phyloP scores from a whole-genome alignment of 2,888 invertebrate species.

The Microplitis deprimator region DNA sequence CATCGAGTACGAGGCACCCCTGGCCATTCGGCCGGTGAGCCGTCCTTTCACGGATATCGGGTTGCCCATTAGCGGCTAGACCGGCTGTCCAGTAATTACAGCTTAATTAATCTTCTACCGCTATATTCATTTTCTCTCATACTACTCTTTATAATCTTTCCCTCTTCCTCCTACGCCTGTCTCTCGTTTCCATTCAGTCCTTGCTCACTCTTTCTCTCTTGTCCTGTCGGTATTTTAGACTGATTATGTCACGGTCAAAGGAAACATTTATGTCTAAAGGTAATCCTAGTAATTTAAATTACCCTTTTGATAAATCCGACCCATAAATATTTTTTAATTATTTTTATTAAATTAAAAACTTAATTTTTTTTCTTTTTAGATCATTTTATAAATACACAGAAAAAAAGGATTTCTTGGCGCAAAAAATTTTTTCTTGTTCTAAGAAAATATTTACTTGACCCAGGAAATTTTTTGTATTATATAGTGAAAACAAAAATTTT shows the following conservation, averaged over 20 bases:
- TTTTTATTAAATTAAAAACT: background rate
- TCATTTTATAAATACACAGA: too few relatives aligned
- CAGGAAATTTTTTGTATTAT: too few relatives aligned
- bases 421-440: too few relatives aligned
- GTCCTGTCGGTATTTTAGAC: background rate
- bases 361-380: too few relatives aligned
- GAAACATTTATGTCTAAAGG: conserved; percentile 7
- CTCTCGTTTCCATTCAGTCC: background rate
- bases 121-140: conserved; percentile 48
- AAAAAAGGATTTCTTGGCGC: too few relatives aligned
- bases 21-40: conserved; percentile 36
- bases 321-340: background rate
- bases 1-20: conserved; percentile 32
- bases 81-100: conserved; percentile 69
- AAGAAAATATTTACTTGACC: too few relatives aligned
- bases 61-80: conserved; percentile 69
- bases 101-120: conserved; percentile 68
- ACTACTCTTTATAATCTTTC: conserved; percentile 24
- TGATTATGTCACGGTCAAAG: conserved; percentile 12
- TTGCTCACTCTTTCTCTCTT: background rate
- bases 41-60: conserved; percentile 69
- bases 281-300: conserved; percentile 15
- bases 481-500: too few relatives aligned
- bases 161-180: conserved; percentile 1
- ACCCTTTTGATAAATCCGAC: background rate